Conservation (phyloP, 2,113 vertebrate genomes). For the Pachypanchax playfairii region DNA sequence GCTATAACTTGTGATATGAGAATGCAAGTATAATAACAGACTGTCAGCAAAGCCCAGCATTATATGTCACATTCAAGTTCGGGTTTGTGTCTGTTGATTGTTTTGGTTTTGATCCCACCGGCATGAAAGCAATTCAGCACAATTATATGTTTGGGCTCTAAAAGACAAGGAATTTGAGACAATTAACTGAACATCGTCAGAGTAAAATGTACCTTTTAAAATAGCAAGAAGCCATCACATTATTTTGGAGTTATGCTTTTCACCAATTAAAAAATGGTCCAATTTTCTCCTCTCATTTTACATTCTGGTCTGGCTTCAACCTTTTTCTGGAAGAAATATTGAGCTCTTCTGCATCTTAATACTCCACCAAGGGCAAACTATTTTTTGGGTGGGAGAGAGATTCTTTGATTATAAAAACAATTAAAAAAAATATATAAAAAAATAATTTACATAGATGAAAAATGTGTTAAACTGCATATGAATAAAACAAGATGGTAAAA, state of each 20-base stretch:
- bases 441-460: too few relatives aligned
- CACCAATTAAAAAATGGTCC: too few relatives aligned
- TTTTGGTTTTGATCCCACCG: conserved; percentile 7
- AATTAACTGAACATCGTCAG: background rate
- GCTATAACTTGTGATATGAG: conserved; percentile 46
- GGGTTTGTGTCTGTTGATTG: conserved; percentile 2
- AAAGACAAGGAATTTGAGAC: background rate
- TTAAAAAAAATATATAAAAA: too few relatives aligned
- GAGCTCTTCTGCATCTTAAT: background rate
- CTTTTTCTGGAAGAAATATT: background rate
- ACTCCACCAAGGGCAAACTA: background rate
- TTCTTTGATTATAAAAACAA: background rate
- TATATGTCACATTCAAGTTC: conserved; percentile 30
- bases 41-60: conserved; percentile 19
- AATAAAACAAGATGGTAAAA: too few relatives aligned
- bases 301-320: background rate
- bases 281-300: too few relatives aligned
- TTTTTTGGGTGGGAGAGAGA: background rate
- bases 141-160: background rate
- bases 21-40: conserved; percentile 30
- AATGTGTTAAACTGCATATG: too few relatives aligned
- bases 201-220: background rate
- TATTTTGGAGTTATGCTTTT: background rate
- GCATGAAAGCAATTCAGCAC: background rate
- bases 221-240: background rate